A percentile compares a stretch with the other conserved stretches of the same genome.
These are phyloP conservation scores for Sebastes aleutianus DNA, from an alignment of 2,797 vertebrate genomes.

Conservation along the genomic window DNA sequence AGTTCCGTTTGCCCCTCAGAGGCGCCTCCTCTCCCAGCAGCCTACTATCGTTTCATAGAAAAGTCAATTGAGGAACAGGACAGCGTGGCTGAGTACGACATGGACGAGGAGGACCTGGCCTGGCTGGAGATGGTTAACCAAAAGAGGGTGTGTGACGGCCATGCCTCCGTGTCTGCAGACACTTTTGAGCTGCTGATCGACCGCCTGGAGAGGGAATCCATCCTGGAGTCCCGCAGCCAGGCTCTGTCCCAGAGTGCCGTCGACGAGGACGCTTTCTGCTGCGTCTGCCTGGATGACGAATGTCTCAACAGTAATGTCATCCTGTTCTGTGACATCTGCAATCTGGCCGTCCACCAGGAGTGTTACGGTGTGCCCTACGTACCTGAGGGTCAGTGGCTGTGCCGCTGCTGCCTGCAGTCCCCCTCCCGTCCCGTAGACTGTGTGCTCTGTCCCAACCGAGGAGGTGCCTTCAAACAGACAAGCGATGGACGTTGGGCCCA, in stretches of 20 bases:
- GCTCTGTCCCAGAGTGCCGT: conserved; percentile 90
- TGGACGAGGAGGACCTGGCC: conserved; percentile 97
- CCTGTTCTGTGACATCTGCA: conserved; percentile 98
- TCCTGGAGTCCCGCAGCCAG: conserved; percentile 90
- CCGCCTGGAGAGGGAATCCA: conserved; percentile 93
- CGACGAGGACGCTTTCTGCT: conserved; percentile 96
- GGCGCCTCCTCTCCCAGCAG: conserved; percentile 85
- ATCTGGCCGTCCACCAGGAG: conserved; percentile 98
- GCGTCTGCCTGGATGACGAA: conserved; percentile 97
- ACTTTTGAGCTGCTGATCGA: conserved; percentile 95
- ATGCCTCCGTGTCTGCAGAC: conserved; percentile 88
- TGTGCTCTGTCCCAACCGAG: conserved; percentile 96
- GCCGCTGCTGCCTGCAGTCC: conserved; percentile 96
- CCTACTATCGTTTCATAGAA: conserved; percentile 93
- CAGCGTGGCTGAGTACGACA: conserved; percentile 95
- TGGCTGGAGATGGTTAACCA: conserved; percentile 98
- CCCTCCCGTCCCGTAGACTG: conserved; percentile 96
- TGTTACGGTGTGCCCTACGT: conserved; percentile 99
- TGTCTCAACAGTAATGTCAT: conserved; percentile 99
- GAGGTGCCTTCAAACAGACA: conserved; percentile 99
- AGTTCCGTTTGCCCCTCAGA: conserved; percentile 82
- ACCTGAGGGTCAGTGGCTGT: conserved; percentile 98
- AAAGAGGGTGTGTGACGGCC: conserved; percentile 90
- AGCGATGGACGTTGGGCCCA: conserved; percentile 98
- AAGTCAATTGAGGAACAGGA: conserved; percentile 91